These are phyloP conservation scores for Eupithecia centaureata DNA, from an alignment of 2,888 invertebrate genomes.

Conservation along the genomic window DNA sequence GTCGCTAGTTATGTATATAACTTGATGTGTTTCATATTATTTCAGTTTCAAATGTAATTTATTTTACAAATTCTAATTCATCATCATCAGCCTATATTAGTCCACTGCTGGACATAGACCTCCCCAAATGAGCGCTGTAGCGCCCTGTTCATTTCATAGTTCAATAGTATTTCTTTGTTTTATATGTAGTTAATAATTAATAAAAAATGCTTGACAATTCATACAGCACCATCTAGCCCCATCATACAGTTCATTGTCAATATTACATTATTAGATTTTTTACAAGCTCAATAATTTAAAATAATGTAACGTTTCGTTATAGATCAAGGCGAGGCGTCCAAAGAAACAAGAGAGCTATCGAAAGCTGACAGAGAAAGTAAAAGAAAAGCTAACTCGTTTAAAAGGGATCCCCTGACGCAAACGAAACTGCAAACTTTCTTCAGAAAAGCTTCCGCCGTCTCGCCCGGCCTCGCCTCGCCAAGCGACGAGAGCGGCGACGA, in stretches of 20 bases:
- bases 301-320: constrained; percentile 29
- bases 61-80: too few species aligned
- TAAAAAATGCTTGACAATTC: too few species aligned
- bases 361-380: constrained; percentile 76
- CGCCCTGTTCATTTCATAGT: not conserved
- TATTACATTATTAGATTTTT: not conserved
- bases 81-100: too few species aligned
- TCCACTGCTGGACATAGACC: too few species aligned
- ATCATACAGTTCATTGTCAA: too few species aligned
- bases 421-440: constrained; percentile 77
- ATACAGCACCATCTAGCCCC: too few species aligned
- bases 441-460: constrained; percentile 60
- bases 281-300: not conserved
- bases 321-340: constrained; percentile 54
- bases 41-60: too few species aligned
- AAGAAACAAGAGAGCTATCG: constrained; percentile 58
- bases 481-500: constrained; percentile 66
- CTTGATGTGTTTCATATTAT: too few species aligned
- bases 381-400: constrained; percentile 77
- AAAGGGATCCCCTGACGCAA: constrained; percentile 77
- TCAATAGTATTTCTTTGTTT: not conserved
- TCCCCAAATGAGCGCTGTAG: too few species aligned
- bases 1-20: too few species aligned
- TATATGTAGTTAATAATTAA: not conserved
- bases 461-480: constrained; percentile 50